Conservation (phyloP, 2,797 vertebrate genomes). For the Dicrostonyx torquatus region DNA sequence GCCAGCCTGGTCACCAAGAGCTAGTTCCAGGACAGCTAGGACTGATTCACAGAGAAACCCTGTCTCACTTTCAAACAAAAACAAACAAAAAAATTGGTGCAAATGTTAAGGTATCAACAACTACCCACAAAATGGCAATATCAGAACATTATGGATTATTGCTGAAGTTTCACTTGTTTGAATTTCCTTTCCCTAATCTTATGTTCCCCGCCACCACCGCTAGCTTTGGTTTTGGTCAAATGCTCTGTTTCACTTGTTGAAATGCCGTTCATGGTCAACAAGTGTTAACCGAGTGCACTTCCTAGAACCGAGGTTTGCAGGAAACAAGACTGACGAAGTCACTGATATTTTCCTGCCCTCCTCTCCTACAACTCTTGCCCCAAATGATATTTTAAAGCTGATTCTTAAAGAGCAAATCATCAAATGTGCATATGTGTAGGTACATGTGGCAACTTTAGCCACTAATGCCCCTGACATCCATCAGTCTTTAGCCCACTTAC, state of each 20-base stretch:
- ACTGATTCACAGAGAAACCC: too few relatives aligned
- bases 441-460: background rate
- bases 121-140: background rate
- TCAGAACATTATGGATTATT: background rate
- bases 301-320: background rate
- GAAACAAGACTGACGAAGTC: background rate
- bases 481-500: background rate
- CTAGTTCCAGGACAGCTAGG: too few relatives aligned
- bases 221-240: background rate
- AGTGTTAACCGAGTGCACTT: background rate
- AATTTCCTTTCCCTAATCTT: conserved; percentile 22
- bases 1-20: too few relatives aligned
- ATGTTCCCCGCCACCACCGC: background rate
- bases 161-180: background rate
- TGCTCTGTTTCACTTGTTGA: background rate
- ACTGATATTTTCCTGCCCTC: background rate
- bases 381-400: conserved; percentile 21
- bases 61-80: too few relatives aligned
- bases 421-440: background rate
- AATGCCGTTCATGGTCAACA: background rate
- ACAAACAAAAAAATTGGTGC: background rate
- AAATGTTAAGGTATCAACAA: conserved; percentile 17
- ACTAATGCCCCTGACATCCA: background rate
- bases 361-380: background rate
- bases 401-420: conserved; percentile 30